Percentiles rank a stretch among this genome's conserved stretches.
Evolutionary conservation across 2,888 invertebrate genomes (phyloP).

Genomic region (Megamerina dolium): DNA sequence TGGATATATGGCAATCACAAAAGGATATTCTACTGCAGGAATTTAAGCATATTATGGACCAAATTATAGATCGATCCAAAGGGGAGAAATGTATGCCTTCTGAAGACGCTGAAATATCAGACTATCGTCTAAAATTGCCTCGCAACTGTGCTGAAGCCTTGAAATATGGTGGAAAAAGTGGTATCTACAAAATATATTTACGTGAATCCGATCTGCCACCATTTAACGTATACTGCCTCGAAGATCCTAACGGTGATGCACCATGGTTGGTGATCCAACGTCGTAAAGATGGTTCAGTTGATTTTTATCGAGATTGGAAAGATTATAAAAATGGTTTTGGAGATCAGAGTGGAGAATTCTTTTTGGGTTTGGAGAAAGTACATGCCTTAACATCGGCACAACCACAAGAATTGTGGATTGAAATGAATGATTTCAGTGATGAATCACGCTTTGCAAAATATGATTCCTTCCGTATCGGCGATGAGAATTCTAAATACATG

Average conservation of each 20-base stretch:
- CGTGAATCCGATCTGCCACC: conserved; percentile 4
- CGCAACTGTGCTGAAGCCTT: conserved; percentile 4
- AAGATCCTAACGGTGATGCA: conserved; percentile 1
- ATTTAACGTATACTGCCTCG: conserved; percentile 5
- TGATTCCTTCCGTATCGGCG: conserved; percentile 59
- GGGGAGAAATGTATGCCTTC: too few species aligned
- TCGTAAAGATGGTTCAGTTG: conserved; percentile 59
- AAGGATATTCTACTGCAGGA: too few species aligned
- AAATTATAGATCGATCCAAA: too few species aligned
- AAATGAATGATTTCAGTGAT: conserved; percentile 57
- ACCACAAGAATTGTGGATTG: conserved; percentile 55
- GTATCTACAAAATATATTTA: conserved; percentile 7
- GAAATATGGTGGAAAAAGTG: not conserved
- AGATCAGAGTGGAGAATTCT: conserved; percentile 62
- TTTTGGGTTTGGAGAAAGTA: conserved; percentile 63
- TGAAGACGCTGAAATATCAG: too few species aligned
- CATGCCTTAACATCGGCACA: conserved; percentile 48
- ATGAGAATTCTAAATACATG: conserved; percentile 60
- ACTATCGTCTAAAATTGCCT: too few species aligned
- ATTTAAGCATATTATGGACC: too few species aligned
- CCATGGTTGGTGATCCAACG: conserved; percentile 63
- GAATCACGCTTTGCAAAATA: conserved; percentile 56
- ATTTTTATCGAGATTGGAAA: conserved; percentile 59
- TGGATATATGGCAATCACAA: too few species aligned
- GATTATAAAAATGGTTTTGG: conserved; percentile 66